Evolutionary conservation across 2,113 vertebrate genomes (phyloP).

Genomic region (Ochotona princeps): DNA sequence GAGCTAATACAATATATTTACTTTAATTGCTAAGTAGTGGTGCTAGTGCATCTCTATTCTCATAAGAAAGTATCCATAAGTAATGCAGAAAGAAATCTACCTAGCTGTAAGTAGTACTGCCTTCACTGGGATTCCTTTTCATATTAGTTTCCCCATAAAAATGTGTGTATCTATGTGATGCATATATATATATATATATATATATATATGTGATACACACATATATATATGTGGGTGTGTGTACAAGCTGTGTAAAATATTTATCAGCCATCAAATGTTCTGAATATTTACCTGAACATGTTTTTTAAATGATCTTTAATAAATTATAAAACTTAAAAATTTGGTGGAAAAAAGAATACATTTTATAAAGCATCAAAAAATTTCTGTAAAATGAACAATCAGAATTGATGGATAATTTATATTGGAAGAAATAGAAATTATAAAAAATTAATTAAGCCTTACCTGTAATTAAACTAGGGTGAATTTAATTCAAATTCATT

Average conservation of each 20-base stretch:
- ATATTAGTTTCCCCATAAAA: neutral
- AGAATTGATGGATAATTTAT: neutral
- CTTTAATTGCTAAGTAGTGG: neutral
- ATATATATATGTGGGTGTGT: no score
- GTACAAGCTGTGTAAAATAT: neutral
- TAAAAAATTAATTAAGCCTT: constrained; percentile 27
- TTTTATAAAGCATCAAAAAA: neutral
- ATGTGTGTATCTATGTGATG: neutral
- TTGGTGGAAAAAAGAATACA: neutral
- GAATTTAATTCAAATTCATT: neutral
- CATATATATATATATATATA: no score
- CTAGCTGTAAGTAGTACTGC: neutral
- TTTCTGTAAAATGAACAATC: constrained; percentile 15
- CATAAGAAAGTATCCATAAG: neutral
- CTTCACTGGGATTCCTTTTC: neutral
- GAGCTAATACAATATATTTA: neutral
- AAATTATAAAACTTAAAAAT: constrained; percentile 21
- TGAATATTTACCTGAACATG: constrained; percentile 33
- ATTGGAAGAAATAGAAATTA: neutral
- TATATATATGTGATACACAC: no score
- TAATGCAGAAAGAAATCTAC: neutral
- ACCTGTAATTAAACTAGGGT: constrained; percentile 25
- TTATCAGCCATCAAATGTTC: neutral
- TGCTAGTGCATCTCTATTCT: neutral
- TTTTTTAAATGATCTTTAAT: constrained; percentile 2